Base-by-base conservation (phyloP, 2,888 invertebrate species). In the Resseliella maxima region DNA sequence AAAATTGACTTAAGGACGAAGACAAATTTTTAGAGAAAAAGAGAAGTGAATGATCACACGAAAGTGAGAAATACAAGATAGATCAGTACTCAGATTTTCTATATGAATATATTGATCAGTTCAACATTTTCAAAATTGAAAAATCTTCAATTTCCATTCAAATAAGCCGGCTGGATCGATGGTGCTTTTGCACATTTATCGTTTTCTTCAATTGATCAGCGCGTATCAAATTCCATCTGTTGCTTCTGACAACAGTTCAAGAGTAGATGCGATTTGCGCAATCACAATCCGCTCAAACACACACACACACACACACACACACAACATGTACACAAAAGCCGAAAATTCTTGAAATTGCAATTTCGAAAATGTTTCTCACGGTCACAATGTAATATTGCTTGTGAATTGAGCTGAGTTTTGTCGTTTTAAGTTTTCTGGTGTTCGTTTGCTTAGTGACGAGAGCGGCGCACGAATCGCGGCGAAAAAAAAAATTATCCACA, bases 291-390 rank as follows among this genome's bases (percentile, higher is more conserved):
- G 38, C n/a, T 83, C 21, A 36, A 38, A 83, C 8, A 38, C 83
- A n/a, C n/a, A n/a, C n/a, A n/a, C n/a, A n/a, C n/a, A n/a, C n/a
- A n/a, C n/a, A n/a, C n/a, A n/a, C n/a, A n/a, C n/a, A n/a, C n/a
- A n/a, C n/a, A n/a, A n/a, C n/a, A n/a, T n/a, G n/a, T n/a, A n/a
- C n/a, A 36, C n/a, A 83, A 83, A 83, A 38, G 38, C 24, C 83
- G 87, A 88, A n/a, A 88, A 88, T 88, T 88, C 88, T 88, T 88
- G 87, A 88, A 88, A 88, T 87, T 87, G 87, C 87, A 87, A 87
- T 88, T 88, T 87, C 87, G 85, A 45, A 46, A 85, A 85, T 46
- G 85, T 46, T 85, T 85, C 85, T 46, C 85, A 85, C 85, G 85
- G 85, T 85, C 46, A 85, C 45, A 85, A 46, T 72, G 31, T 72